Evolutionary conservation across 2,888 invertebrate species (phyloP), one percentile per base, ranked within the genome.

Genomic region (Napeogenes sylphis): DNA sequence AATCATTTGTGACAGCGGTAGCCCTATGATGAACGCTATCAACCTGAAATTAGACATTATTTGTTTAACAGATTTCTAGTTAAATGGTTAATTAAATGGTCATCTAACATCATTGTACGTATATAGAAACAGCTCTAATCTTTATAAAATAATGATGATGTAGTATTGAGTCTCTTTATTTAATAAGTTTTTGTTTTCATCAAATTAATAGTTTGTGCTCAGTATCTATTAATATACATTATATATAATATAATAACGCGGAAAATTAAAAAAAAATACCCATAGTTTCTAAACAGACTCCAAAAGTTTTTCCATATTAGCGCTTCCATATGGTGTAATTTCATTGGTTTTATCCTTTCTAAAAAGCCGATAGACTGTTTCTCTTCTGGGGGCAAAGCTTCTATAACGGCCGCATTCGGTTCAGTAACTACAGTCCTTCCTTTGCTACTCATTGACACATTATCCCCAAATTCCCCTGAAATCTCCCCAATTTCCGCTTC

Each of bases 271-370:
- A 32, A 51, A 55, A 75, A 91, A 88, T 81, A 95, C 95, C 95
- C 94, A 68, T 94, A 93, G 83, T 97, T 97, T 73, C 97, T 92
- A 90, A 95, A 94, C 91, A 97, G 94, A 93, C 96, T 95, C 59
- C 96, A 90, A 75, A 96, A 95, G 80, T 97, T 97, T 82, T 97
- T 97, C 95, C 97, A 96, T 55, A 97, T 92, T 32, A 97, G 84
- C 0, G 97, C 96, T 72, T 93, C 93, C 94, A 96, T 94, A 73
- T 96, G 95, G 75, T 93, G 90, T 68, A 91, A 85, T 72, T 94
- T 92, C 84, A 95, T 91, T 47, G 95, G 92, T 80, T 93, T 93
- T 57, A 93, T 86, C 66, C 91, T 89, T 66, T 94, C 93, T 71
- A 90, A 85, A 58, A 91, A 90, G 0, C 87, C 88, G 30, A 84